Evolutionary conservation across 2,797 vertebrate species (phyloP).

Genomic region (Thunnus albacares): DNA sequence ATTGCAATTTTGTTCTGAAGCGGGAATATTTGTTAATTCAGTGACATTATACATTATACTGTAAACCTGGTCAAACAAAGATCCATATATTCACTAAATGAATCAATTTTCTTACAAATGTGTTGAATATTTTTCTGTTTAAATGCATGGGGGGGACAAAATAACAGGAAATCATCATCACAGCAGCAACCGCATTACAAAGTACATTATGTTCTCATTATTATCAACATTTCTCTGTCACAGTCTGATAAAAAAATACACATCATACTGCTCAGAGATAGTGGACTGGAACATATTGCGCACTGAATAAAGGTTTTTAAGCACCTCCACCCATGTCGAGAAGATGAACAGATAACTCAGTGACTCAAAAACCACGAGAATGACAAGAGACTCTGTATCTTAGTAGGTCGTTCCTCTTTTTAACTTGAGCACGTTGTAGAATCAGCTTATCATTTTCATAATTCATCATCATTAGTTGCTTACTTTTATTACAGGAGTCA

Average conservation of each 20-base stretch:
- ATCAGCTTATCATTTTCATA: not conserved
- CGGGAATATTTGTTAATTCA: not conserved
- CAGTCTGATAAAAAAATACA: not conserved
- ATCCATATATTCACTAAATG: not conserved
- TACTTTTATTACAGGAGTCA: not conserved
- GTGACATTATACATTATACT: too few relatives aligned
- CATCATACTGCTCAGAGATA: not conserved
- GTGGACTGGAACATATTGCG: too few relatives aligned
- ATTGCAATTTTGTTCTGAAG: too few relatives aligned
- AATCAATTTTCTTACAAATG: not conserved
- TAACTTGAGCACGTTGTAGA: not conserved
- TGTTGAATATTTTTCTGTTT: too few relatives aligned
- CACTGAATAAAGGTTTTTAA: not conserved
- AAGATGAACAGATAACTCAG: conserved; percentile 21
- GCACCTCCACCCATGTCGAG: not conserved
- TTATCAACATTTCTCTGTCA: too few relatives aligned
- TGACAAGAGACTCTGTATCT: not conserved
- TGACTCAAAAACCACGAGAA: conserved; percentile 2
- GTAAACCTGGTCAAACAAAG: not conserved
- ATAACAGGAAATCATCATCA: not conserved
- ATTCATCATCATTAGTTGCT: not conserved
- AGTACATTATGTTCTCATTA: too few relatives aligned
- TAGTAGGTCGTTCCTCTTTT: not conserved
- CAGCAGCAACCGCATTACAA: too few relatives aligned
- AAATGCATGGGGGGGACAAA: too few relatives aligned